These are phyloP conservation scores for Lycocorax pyrrhopterus DNA, from an alignment of 2,113 vertebrate genomes.

Conservation along the genomic window DNA sequence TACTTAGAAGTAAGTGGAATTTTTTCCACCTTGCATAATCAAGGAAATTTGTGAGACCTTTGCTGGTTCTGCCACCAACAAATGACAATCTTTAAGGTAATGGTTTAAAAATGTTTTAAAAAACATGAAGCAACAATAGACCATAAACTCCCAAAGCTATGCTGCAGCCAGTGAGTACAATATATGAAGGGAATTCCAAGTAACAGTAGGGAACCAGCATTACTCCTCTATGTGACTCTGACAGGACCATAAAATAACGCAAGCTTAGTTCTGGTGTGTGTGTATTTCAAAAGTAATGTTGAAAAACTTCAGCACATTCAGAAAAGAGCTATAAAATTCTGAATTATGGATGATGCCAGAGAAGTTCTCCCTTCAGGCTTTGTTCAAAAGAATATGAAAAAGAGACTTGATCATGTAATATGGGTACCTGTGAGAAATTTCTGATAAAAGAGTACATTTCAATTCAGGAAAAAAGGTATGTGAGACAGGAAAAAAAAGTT, in stretches of 20 bases:
- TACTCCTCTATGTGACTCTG: not conserved
- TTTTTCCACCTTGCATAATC: not conserved
- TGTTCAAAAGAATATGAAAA: not conserved
- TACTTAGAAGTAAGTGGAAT: not conserved
- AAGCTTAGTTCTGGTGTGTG: not conserved
- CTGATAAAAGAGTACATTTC: not conserved
- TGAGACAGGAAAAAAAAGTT: not conserved
- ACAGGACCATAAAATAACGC: not conserved
- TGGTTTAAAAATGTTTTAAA: not conserved
- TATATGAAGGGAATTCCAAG: not conserved
- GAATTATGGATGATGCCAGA: not conserved
- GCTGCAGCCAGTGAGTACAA: not conserved
- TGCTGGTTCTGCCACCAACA: not conserved
- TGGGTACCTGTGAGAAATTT: not conserved
- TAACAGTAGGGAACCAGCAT: not conserved
- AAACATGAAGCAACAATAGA: not conserved
- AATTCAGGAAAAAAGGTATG: not conserved
- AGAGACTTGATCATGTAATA: not conserved
- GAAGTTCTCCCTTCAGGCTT: not conserved
- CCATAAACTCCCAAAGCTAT: not conserved
- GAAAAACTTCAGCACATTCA: slow-evolving; percentile 17
- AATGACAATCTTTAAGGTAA: not conserved
- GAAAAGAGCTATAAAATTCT: not conserved
- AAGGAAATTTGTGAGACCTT: not conserved
- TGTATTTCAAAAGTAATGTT: not conserved